These are phyloP conservation scores for Lasioglossum marginatum DNA, from an alignment of 2,888 invertebrate species.

Conservation along the genomic window DNA sequence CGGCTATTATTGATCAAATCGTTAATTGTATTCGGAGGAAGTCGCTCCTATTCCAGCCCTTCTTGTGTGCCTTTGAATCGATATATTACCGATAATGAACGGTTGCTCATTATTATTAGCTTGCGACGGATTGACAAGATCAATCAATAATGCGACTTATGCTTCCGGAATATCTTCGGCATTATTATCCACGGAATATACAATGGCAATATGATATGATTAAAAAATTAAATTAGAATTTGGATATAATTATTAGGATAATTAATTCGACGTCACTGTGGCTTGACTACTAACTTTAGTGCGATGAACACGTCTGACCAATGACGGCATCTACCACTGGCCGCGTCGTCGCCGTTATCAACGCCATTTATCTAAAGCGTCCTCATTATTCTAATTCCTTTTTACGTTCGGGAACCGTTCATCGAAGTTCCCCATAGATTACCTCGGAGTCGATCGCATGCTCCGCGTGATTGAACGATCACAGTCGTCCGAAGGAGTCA, in stretches of 20 bases:
- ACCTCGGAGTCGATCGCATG: slow-evolving; percentile 59
- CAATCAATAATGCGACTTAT: background rate
- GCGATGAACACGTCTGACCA: background rate
- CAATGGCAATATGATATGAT: background rate
- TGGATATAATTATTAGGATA: too few species aligned
- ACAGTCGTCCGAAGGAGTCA: slow-evolving; percentile 50
- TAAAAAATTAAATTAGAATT: background rate
- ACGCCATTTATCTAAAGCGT: slow-evolving; percentile 48
- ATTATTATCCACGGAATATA: background rate
- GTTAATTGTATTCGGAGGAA: slow-evolving; percentile 42
- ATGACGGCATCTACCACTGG: background rate
- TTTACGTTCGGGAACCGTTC: slow-evolving; percentile 33
- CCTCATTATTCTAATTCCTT: slow-evolving; percentile 53
- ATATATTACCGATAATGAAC: slow-evolving; percentile 4
- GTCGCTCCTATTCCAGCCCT: slow-evolving; percentile 7
- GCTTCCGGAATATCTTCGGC: background rate
- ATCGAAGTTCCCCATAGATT: slow-evolving; percentile 53
- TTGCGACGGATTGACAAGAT: background rate
- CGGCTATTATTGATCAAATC: slow-evolving; percentile 56
- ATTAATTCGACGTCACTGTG: background rate
- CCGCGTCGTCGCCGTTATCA: slow-evolving; percentile 45
- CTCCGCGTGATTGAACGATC: slow-evolving; percentile 56
- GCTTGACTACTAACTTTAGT: background rate
- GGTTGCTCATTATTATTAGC: background rate
- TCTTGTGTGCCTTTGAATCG: background rate